Percentiles rank a stretch among this genome's conserved stretches.
Conservation (phyloP, 2,888 invertebrate species). For the Pegoplata infirma region DNA sequence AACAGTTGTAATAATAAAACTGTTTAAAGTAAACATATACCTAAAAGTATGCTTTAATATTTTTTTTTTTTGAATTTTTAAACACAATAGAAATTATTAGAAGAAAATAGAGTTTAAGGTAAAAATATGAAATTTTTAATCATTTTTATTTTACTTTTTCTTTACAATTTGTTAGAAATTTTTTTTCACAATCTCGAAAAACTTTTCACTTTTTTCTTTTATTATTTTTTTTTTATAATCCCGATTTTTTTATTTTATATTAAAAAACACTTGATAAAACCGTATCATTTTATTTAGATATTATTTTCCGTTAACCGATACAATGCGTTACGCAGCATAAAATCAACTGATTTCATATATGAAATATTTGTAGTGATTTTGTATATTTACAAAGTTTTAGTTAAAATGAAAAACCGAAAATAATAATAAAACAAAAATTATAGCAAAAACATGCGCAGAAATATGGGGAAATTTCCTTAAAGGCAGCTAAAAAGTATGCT, state of each 20-base stretch:
- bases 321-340: conserved; percentile 75
- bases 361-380: conserved; percentile 73
- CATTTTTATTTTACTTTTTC: no score
- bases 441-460: conserved; percentile 55
- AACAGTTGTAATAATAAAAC: no score
- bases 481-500: conserved; percentile 35
- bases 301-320: conserved; percentile 40
- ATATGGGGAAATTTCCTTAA: conserved; percentile 42
- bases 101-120: no score
- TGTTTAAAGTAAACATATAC: no score
- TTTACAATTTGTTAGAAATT: background rate
- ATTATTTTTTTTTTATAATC: background rate
- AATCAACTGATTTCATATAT: conserved; percentile 73
- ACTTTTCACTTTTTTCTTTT: background rate
- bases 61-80: no score
- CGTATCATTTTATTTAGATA: conserved; percentile 12
- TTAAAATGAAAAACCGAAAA: conserved; percentile 16
- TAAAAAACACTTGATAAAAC: background rate
- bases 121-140: no score
- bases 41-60: no score
- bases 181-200: background rate
- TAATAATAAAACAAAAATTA: conserved; percentile 30
- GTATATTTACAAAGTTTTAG: conserved; percentile 48
- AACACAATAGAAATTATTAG: no score
- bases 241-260: conserved; percentile 24